A percentile compares a stretch with the other conserved stretches of the same genome.
Conservation (phyloP, 2,113 vertebrate genomes). For the Rallus limicola region DNA sequence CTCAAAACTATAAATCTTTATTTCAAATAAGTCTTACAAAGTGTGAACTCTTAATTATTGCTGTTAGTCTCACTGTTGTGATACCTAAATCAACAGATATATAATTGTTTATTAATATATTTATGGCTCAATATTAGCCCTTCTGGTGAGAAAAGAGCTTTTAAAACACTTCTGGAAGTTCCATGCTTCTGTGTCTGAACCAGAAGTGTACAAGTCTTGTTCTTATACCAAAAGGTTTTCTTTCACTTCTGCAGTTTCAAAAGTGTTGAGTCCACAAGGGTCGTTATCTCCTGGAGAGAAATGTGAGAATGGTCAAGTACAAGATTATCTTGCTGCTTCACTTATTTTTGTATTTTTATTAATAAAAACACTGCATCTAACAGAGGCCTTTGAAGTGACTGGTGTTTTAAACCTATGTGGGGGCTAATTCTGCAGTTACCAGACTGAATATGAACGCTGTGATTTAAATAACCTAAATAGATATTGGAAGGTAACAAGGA, state of each 20-base stretch:
- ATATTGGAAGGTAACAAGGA: background rate
- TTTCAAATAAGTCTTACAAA: background rate
- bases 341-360: constrained; percentile 14
- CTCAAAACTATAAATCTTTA: background rate
- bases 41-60: background rate
- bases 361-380: constrained; percentile 23
- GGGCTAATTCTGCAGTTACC: background rate
- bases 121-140: background rate
- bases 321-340: background rate
- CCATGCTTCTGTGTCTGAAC: background rate
- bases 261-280: constrained; percentile 32
- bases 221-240: background rate
- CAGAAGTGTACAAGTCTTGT: background rate
- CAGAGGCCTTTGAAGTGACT: background rate
- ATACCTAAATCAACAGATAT: background rate
- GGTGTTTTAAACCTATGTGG: background rate
- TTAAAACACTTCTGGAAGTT: background rate
- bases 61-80: background rate
- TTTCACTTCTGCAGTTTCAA: constrained; percentile 23
- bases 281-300: constrained; percentile 68
- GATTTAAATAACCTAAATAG: background rate
- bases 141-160: background rate
- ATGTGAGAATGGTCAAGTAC: background rate
- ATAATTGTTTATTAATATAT: background rate
- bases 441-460: background rate